These are phyloP conservation scores for Meandrina meandrites DNA, from an alignment of 92 coral and sea anemone genomes.

Conservation along the genomic window DNA sequence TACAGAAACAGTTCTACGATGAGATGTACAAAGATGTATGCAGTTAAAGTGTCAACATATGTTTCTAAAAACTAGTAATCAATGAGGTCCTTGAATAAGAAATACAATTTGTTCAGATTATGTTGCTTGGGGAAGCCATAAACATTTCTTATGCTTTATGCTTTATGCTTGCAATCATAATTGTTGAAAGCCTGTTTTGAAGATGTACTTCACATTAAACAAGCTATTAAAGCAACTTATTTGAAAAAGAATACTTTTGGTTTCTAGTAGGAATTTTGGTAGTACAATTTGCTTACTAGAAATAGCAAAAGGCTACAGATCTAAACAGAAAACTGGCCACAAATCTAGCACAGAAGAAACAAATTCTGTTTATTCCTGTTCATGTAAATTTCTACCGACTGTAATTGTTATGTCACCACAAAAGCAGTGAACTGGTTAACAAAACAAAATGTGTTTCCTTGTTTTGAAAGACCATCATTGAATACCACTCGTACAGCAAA, in stretches of 20 bases:
- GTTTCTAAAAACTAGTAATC: not conserved
- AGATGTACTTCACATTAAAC: not conserved
- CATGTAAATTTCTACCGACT: not conserved
- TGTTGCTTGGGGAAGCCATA: not conserved
- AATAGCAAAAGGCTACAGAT: not conserved
- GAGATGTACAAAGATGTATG: not conserved
- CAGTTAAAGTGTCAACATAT: not conserved
- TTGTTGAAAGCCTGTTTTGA: not conserved
- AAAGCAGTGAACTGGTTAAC: not conserved
- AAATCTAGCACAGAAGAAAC: not conserved
- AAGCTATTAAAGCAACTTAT: not conserved
- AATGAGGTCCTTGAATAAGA: not conserved
- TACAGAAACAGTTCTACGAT: not conserved
- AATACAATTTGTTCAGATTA: not conserved
- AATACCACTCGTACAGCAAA: not conserved
- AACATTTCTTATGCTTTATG: not conserved
- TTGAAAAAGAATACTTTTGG: not conserved
- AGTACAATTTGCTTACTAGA: not conserved
- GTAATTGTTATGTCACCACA: not conserved
- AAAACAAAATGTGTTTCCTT: conserved; percentile 11
- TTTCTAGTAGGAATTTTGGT: conserved; percentile 15
- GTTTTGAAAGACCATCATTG: not conserved
- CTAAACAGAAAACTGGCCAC: not conserved
- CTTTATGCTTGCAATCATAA: not conserved
- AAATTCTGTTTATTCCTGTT: conserved; percentile 7